Evolutionary conservation across 1,140 invertebrate species (phyloP), one percentile per base, ranked within the genome.

Genomic region (Battus philenor): DNA sequence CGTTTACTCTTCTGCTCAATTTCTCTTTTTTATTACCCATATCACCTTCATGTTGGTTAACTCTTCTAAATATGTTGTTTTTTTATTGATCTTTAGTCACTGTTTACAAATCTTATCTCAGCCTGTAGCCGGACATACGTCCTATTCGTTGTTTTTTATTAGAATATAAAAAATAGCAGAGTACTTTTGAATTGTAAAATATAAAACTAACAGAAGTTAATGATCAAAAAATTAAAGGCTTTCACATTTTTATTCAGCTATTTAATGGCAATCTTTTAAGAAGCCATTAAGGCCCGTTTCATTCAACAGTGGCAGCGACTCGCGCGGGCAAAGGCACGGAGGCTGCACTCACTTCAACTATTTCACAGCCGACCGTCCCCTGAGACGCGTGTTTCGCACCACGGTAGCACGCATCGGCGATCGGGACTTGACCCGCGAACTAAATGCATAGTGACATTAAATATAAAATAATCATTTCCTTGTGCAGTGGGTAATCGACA

Each of bases 301-400:
- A 11, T 4, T 30, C 27, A 10, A 30, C 27, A 54, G 44, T 39
- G 57, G 13, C 48, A 27, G 26, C 26, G n/a, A 41, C 46, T 49
- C 47, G 64, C 48, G 48, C 49, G 52, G 61, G 65, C 67, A 45
- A 51, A 61, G 53, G 47, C 57, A 62, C 64, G 54, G 75, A 80
- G 69, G 68, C 73, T 77, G 74, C 36, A 15, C 29, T 22, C 26
- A 29, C 47, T 30, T 10, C n/a, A 27, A 50, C 30, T 75, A 84
- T 61, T 81, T 61, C 39, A 47, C 39, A 20, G 24, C 38, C 46
- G 60, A 52, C 60, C 61, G 53, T 39, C 64, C 66, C 41, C 43
- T 32, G 48, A 54, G 44, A 45, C 73, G 67, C 68, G 71, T 69
- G 74, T 45, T 24, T 13, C 31, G 43, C 38, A 36, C 26, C 17